Percentiles rank a stretch among this genome's conserved stretches.
phyloP scores from a whole-genome alignment of 2,113 vertebrate species.

The Albula glossodonta region DNA sequence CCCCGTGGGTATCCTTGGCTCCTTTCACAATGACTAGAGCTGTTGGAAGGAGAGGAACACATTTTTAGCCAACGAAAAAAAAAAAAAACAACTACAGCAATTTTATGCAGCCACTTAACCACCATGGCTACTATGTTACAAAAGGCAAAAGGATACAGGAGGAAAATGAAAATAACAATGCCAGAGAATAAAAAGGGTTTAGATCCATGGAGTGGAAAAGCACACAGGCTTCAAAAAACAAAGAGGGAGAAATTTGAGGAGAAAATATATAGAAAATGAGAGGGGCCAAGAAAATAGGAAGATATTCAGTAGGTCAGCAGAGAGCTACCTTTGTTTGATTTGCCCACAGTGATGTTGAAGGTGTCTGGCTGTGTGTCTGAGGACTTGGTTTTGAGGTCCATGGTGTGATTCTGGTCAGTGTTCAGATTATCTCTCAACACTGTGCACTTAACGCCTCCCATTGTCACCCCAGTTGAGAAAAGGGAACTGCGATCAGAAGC shows the following conservation, averaged over 20 bases:
- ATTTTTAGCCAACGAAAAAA: not conserved
- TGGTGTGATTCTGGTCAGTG: constrained; percentile 23
- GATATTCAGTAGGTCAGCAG: not conserved
- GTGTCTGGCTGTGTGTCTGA: constrained; percentile 25
- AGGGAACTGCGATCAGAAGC: not conserved
- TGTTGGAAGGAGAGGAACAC: not conserved
- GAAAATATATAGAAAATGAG: not conserved
- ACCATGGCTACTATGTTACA: not conserved
- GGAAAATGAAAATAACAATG: not conserved
- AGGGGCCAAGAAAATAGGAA: not conserved
- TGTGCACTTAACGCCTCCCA: constrained; percentile 15
- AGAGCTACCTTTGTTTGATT: constrained; percentile 20
- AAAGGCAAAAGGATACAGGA: not conserved
- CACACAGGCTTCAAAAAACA: not conserved
- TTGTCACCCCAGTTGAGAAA: constrained; percentile 20
- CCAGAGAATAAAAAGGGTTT: not conserved
- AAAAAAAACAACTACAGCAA: not conserved
- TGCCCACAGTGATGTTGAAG: constrained; percentile 40
- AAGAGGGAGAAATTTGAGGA: not conserved
- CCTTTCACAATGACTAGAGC: constrained; percentile 39
- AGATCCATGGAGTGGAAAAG: not conserved
- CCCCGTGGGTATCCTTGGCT: constrained; percentile 41
- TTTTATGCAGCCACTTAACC: not conserved
- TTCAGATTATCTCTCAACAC: constrained; percentile 15
- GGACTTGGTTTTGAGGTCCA: constrained; percentile 50